Evolutionary conservation across 2,888 invertebrate species (phyloP).

Genomic region (Merodon equestris): DNA sequence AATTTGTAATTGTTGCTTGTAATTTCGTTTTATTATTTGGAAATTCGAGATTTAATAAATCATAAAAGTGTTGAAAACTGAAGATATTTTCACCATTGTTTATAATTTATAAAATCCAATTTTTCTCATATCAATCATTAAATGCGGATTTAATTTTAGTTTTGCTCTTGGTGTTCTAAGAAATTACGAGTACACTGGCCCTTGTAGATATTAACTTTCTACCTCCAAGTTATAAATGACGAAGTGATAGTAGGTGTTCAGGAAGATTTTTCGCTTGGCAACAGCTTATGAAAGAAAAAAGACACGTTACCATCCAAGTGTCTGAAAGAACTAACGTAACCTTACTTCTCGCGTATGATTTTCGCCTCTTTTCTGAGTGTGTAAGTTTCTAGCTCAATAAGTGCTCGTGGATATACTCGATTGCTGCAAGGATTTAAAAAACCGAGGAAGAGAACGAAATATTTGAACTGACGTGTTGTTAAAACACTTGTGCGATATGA

Average conservation of each 20-base stretch:
- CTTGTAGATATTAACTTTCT: too few species aligned
- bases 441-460: not conserved
- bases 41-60: too few species aligned
- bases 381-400: slow-evolving; percentile 78
- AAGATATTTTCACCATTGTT: not conserved
- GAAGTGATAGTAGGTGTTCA: slow-evolving; percentile 90
- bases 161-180: too few species aligned
- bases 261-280: slow-evolving; percentile 89
- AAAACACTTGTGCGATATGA: slow-evolving; percentile 88
- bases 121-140: too few species aligned
- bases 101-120: not conserved
- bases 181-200: too few species aligned
- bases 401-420: slow-evolving; percentile 88
- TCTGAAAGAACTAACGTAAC: slow-evolving; percentile 18
- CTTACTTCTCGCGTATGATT: slow-evolving; percentile 77
- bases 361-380: slow-evolving; percentile 77
- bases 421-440: slow-evolving; percentile 80
- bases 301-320: too few species aligned
- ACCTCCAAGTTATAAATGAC: too few species aligned
- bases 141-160: too few species aligned
- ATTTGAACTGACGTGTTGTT: slow-evolving; percentile 83
- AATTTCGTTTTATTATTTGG: not conserved
- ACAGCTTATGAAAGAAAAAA: slow-evolving; percentile 81
- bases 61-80: not conserved
- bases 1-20: not conserved